These are phyloP conservation scores for Steinernema feltiae DNA, from an alignment of 1,140 invertebrate genomes.

Conservation along the genomic window DNA sequence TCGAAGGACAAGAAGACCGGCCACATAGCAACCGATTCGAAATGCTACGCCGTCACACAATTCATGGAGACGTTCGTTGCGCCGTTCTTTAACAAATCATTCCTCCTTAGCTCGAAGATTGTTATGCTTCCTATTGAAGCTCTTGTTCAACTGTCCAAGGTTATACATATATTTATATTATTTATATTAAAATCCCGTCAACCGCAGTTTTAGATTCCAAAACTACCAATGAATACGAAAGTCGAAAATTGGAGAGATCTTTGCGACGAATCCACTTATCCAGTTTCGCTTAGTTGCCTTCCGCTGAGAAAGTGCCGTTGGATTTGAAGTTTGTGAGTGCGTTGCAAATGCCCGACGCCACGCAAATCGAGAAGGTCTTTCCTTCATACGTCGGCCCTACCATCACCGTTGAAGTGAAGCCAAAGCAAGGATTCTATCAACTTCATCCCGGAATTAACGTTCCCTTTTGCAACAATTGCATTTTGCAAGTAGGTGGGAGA, in stretches of 20 bases:
- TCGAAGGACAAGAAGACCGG: conserved; percentile 50
- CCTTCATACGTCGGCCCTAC: conserved; percentile 35
- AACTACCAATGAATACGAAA: conserved; percentile 49
- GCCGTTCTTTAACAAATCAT: conserved; percentile 44
- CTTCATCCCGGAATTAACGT: conserved; percentile 44
- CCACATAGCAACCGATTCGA: conserved; percentile 43
- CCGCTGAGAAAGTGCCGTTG: not conserved
- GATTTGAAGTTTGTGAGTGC: conserved; percentile 32
- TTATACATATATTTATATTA: conserved; percentile 31
- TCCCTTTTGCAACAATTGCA: conserved; percentile 54
- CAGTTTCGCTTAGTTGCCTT: not conserved
- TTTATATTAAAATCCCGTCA: conserved; percentile 6
- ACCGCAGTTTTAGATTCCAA: conserved; percentile 43
- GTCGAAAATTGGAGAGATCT: conserved; percentile 45
- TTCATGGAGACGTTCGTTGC: conserved; percentile 48
- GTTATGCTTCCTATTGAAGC: conserved; percentile 42
- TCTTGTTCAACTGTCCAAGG: conserved; percentile 48
- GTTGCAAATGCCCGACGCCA: conserved; percentile 53
- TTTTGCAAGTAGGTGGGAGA: conserved; percentile 42
- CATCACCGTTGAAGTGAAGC: conserved; percentile 55
- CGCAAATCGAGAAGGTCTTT: conserved; percentile 41
- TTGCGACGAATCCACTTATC: not conserved
- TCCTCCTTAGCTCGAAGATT: conserved; percentile 43
- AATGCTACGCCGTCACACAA: conserved; percentile 42
- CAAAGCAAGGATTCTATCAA: conserved; percentile 43